Evolutionary conservation across 2,113 vertebrate species (phyloP).

Genomic region (Brachyistius frenatus): DNA sequence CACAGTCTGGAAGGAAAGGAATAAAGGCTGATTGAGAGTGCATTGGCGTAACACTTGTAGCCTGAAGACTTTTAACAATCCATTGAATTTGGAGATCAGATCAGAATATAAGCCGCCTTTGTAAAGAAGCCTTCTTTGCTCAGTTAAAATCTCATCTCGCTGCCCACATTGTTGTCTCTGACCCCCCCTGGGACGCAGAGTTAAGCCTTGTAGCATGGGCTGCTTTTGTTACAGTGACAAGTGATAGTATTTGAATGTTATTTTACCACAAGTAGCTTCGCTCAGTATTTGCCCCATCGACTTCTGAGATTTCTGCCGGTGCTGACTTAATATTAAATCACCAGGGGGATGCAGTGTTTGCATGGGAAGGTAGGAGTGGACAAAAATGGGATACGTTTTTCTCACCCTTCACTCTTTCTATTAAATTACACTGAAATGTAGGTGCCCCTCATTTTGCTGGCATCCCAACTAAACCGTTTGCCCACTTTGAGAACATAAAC

Average conservation of each 20-base stretch:
- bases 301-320: neutral
- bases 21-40: conserved; percentile 28
- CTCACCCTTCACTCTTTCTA: too few species aligned
- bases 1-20: neutral
- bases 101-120: conserved; percentile 42
- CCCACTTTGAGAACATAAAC: too few species aligned
- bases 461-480: too few species aligned
- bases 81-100: conserved; percentile 29
- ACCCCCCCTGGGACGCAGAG: conserved; percentile 23
- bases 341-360: neutral
- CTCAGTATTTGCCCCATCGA: conserved; percentile 10
- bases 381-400: neutral
- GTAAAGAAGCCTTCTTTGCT: conserved; percentile 18
- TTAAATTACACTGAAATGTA: too few species aligned
- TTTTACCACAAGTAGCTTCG: too few species aligned
- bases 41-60: conserved; percentile 34
- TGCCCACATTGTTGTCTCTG: conserved; percentile 31
- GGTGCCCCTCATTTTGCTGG: too few species aligned
- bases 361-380: neutral
- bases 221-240: neutral
- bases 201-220: conserved; percentile 17
- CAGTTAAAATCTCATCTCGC: conserved; percentile 20
- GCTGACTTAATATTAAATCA: conserved; percentile 8
- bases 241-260: neutral
- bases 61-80: conserved; percentile 32